These are phyloP conservation scores for Darevskia nairensis DNA, from an alignment of 2,797 vertebrate genomes.

Conservation along the genomic window DNA sequence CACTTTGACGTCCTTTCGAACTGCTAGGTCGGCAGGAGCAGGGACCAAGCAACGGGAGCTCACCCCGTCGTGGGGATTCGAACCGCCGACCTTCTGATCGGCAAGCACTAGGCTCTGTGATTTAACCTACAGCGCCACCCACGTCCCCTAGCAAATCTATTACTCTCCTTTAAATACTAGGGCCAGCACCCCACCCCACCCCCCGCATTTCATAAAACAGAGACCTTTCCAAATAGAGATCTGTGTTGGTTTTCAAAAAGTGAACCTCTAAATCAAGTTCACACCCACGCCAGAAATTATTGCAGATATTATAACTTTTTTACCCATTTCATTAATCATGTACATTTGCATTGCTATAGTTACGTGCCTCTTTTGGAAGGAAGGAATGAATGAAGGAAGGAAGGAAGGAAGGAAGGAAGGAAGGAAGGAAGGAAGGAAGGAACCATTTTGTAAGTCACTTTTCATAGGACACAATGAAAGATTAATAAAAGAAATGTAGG, in stretches of 20 bases:
- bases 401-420: too few species aligned
- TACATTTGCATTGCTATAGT: neutral
- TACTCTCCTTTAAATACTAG: neutral
- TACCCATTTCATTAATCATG: neutral
- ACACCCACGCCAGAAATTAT: slow-evolving; percentile 10
- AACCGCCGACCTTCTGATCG: too few species aligned
- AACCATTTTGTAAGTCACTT: neutral
- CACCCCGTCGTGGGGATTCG: too few species aligned
- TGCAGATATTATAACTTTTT: slow-evolving; percentile 12
- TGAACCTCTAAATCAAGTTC: neutral
- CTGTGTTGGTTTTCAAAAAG: neutral
- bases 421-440: neutral
- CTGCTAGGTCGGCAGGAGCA: too few species aligned
- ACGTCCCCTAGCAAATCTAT: neutral
- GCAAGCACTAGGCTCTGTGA: too few species aligned
- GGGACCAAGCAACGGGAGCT: too few species aligned
- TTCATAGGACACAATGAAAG: neutral
- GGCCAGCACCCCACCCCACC: neutral
- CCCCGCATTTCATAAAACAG: neutral
- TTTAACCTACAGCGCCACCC: too few species aligned
- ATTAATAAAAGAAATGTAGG: neutral
- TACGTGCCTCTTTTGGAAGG: neutral
- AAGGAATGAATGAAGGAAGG: neutral
- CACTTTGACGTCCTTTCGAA: too few species aligned
- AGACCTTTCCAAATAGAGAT: neutral